phyloP scores from a whole-genome alignment of 1,140 invertebrate species.

The Psix sp. region DNA sequence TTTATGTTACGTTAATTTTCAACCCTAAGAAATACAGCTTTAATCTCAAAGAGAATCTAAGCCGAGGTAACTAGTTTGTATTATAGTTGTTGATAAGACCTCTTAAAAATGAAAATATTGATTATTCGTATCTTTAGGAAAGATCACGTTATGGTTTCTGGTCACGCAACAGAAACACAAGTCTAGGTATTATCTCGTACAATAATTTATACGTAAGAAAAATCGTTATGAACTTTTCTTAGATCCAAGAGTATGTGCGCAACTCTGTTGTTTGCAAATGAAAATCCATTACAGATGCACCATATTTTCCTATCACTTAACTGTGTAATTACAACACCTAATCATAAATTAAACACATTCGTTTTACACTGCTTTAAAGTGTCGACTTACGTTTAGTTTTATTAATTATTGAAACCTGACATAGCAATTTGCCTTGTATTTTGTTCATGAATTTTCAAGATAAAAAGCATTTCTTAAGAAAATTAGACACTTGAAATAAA shows the following conservation, averaged over 20 bases:
- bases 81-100: conserved; percentile 56
- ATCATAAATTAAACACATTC: too few species aligned
- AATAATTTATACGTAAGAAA: conserved; percentile 57
- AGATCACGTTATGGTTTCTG: conserved; percentile 55
- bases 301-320: too few species aligned
- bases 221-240: conserved; percentile 57
- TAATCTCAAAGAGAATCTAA: conserved; percentile 51
- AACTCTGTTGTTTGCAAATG: conserved; percentile 30
- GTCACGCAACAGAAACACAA: conserved; percentile 57
- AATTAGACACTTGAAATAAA: too few species aligned
- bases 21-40: conserved; percentile 35
- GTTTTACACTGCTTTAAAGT: too few species aligned
- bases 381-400: too few species aligned
- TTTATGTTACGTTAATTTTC: conserved; percentile 41
- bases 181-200: conserved; percentile 56
- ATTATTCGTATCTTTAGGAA: conserved; percentile 58
- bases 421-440: too few species aligned
- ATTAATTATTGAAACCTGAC: too few species aligned
- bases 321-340: too few species aligned
- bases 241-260: conserved; percentile 15
- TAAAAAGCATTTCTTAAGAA: too few species aligned
- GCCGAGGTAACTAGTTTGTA: conserved; percentile 50
- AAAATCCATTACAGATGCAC: too few species aligned
- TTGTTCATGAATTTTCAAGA: too few species aligned
- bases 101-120: conserved; percentile 60